These are phyloP conservation scores for Chalcis sispes DNA, from an alignment of 2,888 invertebrate species.

Conservation along the genomic window DNA sequence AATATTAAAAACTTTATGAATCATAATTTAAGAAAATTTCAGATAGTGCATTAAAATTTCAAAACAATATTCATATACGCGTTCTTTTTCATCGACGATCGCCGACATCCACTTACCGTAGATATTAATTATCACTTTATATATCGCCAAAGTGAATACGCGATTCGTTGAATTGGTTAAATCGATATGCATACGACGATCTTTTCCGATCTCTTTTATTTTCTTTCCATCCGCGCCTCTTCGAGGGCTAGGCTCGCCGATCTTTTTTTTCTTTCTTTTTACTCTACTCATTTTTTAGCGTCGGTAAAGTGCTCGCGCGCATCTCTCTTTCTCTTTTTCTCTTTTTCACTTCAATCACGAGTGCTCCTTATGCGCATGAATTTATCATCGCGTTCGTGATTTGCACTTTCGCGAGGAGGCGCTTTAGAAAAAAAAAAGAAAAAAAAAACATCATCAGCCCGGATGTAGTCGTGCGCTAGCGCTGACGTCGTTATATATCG, in stretches of 20 bases:
- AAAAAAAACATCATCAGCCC: not conserved
- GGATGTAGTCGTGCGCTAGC: too few relatives aligned
- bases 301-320: slow-evolving; percentile 14
- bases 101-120: slow-evolving; percentile 33
- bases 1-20: too few relatives aligned
- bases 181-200: slow-evolving; percentile 14
- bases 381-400: slow-evolving; percentile 39
- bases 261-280: slow-evolving; percentile 16
- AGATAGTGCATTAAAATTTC: too few relatives aligned
- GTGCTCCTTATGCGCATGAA: slow-evolving; percentile 31
- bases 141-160: slow-evolving; percentile 31
- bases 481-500: too few relatives aligned
- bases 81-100: slow-evolving; percentile 18
- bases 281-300: too few relatives aligned
- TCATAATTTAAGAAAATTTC: too few relatives aligned
- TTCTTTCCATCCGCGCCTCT: slow-evolving; percentile 2
- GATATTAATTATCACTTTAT: slow-evolving; percentile 51
- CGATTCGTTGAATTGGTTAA: slow-evolving; percentile 36
- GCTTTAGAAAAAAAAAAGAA: too few relatives aligned
- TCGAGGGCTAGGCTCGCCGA: not conserved
- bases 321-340: too few relatives aligned
- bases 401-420: slow-evolving; percentile 42
- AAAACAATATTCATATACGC: too few relatives aligned
- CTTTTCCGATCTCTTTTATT: not conserved
- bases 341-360: slow-evolving; percentile 33